Evolutionary conservation across 2,888 invertebrate genomes (phyloP), one percentile per base, ranked within the genome.

Genomic region (Chironomus tentans): DNA sequence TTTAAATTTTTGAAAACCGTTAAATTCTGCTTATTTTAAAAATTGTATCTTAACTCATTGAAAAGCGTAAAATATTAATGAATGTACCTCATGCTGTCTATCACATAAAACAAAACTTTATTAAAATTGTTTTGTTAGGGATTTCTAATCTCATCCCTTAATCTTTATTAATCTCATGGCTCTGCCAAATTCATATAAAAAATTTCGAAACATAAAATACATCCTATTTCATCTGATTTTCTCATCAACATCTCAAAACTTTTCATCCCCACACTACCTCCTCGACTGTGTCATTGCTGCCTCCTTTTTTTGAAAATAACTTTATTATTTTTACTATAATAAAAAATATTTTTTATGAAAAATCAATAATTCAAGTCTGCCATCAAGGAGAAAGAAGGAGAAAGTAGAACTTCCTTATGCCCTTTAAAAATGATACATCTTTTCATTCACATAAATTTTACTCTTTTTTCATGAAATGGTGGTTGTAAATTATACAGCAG

Each of bases 331-430:
- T 70, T 56, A 13, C n/a, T n/a, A 56, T 56, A 21, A 71, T 71
- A 71, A 71, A 71, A 48, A 6, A 48, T 56, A 38, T 28, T 71
- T 38, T 71, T 71, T 71, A 71, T 71, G 50, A 68, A 71, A 71
- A 71, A 71, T 71, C 71, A 50, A 71, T 71, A 71, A 13, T 24
- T 71, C n/a, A n/a, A 71, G 71, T 71, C 71, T 71, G 71, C 13
- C 56, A 38, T 18, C 18, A 65, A 38, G 38, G 10, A 38, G 18
- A 15, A 56, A 56, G 56, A 18, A 56, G n/a, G 56, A 56, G 56
- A 18, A 56, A 56, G 18, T 18, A 56, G 56, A 56, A 18, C 7
- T 56, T 50, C 50, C 15, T 50, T 50, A 18, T 56, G 56, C 56
- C 56, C 56, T 56, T 56, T 56, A 56, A 56, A 50, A 56, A 56